These are phyloP conservation scores for Anser brachyrhynchus DNA, from an alignment of 2,113 vertebrate genomes.

Conservation along the genomic window DNA sequence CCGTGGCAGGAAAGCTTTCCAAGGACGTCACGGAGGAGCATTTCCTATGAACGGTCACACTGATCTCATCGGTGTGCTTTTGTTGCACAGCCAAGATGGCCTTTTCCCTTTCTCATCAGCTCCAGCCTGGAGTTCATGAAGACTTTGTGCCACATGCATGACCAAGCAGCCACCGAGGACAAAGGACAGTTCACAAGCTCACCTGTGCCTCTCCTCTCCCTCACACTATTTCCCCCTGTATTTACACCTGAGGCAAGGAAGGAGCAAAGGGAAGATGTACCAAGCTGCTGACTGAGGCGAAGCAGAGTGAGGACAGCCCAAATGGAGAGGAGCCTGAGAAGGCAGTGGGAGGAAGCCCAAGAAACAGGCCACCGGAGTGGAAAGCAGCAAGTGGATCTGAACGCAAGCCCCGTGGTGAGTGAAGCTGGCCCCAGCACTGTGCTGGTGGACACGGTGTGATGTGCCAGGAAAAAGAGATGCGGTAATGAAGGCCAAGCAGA, in stretches of 20 bases:
- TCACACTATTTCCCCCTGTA: not conserved
- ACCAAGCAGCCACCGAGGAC: not conserved
- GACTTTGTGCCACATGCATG: not conserved
- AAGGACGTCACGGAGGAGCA: no score
- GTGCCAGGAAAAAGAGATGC: conserved; percentile 53
- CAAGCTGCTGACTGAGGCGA: not conserved
- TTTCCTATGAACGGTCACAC: not conserved
- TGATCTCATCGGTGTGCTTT: not conserved
- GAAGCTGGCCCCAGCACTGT: not conserved
- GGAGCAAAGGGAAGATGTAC: not conserved
- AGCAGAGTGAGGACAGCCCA: not conserved
- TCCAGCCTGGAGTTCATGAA: not conserved
- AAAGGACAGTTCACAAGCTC: not conserved
- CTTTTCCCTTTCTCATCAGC: not conserved
- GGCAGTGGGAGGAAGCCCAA: not conserved
- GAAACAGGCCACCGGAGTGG: not conserved
- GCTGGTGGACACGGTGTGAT: not conserved
- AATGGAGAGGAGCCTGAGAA: not conserved
- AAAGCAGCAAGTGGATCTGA: not conserved
- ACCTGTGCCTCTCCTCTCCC: not conserved
- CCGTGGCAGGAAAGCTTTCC: not conserved
- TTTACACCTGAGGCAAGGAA: not conserved
- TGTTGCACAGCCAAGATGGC: not conserved
- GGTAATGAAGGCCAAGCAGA: conserved; percentile 10
- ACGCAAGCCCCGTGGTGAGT: not conserved